phyloP scores from a whole-genome alignment of 2,888 invertebrate genomes.

The Thera obeliscata region DNA sequence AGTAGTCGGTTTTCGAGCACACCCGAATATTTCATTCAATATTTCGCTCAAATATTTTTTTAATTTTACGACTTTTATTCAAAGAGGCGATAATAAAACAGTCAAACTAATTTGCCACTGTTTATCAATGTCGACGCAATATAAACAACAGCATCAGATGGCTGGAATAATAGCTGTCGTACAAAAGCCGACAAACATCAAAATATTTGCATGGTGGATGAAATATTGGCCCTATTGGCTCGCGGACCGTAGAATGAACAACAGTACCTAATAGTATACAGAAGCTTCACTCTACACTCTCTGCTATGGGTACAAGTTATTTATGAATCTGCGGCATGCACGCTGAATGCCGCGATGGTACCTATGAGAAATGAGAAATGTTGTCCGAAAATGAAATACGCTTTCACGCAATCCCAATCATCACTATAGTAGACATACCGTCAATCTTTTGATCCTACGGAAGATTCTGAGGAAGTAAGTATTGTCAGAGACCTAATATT shows the following conservation, averaged over 20 bases:
- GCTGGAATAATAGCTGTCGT: slow-evolving; percentile 54
- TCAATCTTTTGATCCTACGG: too few relatives aligned
- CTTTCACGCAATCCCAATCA: too few relatives aligned
- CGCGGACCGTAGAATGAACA: slow-evolving; percentile 9
- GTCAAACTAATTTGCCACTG: slow-evolving; percentile 50
- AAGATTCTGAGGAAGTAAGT: too few relatives aligned
- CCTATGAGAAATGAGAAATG: too few relatives aligned
- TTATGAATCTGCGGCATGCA: too few relatives aligned
- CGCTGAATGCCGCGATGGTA: too few relatives aligned
- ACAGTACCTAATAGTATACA: slow-evolving; percentile 1
- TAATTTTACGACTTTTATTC: slow-evolving; percentile 22
- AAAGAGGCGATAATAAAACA: slow-evolving; percentile 35
- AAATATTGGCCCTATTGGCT: slow-evolving; percentile 67
- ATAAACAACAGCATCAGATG: slow-evolving; percentile 58
- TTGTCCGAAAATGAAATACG: too few relatives aligned
- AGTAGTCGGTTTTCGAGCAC: too few relatives aligned
- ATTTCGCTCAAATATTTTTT: slow-evolving; percentile 6
- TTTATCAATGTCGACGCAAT: slow-evolving; percentile 43
- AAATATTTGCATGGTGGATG: slow-evolving; percentile 78
- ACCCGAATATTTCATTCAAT: slow-evolving; percentile 1
- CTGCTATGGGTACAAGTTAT: background rate
- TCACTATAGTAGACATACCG: too few relatives aligned
- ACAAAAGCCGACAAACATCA: slow-evolving; percentile 71
- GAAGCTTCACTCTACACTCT: slow-evolving; percentile 13
- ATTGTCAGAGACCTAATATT: too few relatives aligned